A percentile compares a stretch with the other conserved stretches of the same genome.
phyloP scores from a whole-genome alignment of 2,797 vertebrate species.

The Hapalemur alaotrensis region DNA sequence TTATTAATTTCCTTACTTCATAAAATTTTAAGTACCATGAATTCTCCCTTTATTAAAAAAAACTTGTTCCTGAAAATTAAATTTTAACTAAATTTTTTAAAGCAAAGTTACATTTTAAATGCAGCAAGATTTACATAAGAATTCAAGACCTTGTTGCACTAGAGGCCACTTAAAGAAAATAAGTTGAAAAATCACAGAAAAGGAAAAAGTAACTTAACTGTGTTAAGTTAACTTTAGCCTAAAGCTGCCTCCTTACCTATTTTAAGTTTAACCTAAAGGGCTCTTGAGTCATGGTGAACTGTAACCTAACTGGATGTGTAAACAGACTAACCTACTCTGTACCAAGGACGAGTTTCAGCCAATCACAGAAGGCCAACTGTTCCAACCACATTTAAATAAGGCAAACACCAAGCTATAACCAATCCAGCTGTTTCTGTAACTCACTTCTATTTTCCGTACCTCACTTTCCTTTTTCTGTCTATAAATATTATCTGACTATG shows the following conservation, averaged over 20 bases:
- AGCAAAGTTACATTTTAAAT: conserved; percentile 29
- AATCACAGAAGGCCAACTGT: neutral
- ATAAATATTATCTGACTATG: neutral
- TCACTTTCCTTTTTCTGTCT: neutral
- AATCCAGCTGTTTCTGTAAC: neutral
- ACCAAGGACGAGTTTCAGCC: neutral
- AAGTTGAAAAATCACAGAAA: neutral
- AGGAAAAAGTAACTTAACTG: neutral
- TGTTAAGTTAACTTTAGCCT: neutral
- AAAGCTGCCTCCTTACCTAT: neutral
- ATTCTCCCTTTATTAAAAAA: neutral
- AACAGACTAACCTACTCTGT: neutral
- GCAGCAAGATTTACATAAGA: conserved; percentile 18
- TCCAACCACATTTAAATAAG: neutral
- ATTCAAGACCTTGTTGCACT: neutral
- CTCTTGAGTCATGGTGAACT: neutral
- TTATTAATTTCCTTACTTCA: conserved; percentile 27
- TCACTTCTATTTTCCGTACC: neutral
- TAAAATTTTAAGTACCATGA: conserved; percentile 23
- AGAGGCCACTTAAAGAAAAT: conserved; percentile 17
- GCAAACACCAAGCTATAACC: neutral
- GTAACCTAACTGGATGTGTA: neutral
- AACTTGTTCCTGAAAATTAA: neutral
- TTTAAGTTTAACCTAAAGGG: neutral
- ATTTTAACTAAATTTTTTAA: conserved; percentile 43